These are phyloP conservation scores for Cliona cf. orientalis DNA, from an alignment of 37 sponge, comb jelly and placozoan genomes.

Conservation along the genomic window DNA sequence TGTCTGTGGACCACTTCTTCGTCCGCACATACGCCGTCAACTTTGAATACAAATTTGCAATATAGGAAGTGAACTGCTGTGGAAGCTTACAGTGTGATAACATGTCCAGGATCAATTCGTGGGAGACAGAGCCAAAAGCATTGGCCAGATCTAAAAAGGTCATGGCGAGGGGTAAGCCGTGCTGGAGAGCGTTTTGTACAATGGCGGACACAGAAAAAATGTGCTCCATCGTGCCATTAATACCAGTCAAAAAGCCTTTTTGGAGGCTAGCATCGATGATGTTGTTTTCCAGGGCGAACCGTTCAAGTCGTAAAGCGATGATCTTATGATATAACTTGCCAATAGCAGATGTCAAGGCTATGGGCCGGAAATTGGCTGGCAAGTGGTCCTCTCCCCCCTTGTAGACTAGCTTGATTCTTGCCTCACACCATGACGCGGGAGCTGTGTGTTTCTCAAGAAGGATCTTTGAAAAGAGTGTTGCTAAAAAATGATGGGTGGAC, in stretches of 20 bases:
- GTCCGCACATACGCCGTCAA: slow-evolving; percentile 25
- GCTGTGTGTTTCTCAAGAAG: not conserved
- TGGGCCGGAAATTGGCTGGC: not conserved
- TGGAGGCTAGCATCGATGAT: not conserved
- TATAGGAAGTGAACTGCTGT: not conserved
- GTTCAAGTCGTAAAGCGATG: slow-evolving; percentile 26
- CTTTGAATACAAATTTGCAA: not conserved
- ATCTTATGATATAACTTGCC: slow-evolving; percentile 27
- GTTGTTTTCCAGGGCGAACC: not conserved
- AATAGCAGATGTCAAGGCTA: slow-evolving; percentile 15
- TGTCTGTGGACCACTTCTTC: not conserved
- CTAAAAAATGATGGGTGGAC: slow-evolving; percentile 38
- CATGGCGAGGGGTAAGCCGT: slow-evolving; percentile 9
- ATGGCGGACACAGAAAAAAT: slow-evolving; percentile 32
- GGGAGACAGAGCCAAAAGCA: slow-evolving; percentile 51
- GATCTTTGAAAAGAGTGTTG: slow-evolving; percentile 61
- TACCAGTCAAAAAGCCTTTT: too few species aligned
- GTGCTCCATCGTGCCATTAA: too few species aligned
- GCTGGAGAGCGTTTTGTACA: slow-evolving; percentile 29
- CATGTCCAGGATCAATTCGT: too few species aligned
- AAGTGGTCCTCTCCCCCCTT: not conserved
- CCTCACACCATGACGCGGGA: slow-evolving; percentile 21
- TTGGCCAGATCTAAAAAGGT: slow-evolving; percentile 43
- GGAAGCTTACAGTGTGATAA: slow-evolving; percentile 11
- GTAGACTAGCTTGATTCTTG: not conserved